Evolutionary conservation across 2,797 vertebrate species (phyloP), one percentile per base, ranked within the genome.

Genomic region (Brotula barbata): DNA sequence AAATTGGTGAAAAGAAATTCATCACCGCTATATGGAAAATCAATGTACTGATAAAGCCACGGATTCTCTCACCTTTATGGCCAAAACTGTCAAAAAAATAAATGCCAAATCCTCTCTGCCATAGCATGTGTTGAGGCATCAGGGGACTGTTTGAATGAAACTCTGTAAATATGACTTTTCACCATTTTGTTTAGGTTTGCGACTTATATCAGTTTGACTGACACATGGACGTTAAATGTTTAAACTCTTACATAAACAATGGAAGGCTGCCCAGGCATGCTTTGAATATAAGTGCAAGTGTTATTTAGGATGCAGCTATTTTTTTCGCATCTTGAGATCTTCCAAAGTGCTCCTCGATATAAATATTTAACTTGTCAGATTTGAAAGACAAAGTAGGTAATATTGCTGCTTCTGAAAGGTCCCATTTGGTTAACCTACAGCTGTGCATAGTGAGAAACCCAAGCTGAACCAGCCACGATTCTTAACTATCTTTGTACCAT

Each of bases 371-470:
- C 15, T 39, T 13, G 25, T 17, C 10, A 21, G 2, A 15, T 53
- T 23, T 45, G 17, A 43, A 6, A 14, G 17, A 28, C 21, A 55
- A 49, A 40, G 16, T 8, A 44, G 16, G 1, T 58, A 55, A 59
- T 22, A 17, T 52, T 20, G 16, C n/a, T 37, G 20, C 42, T 28
- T 10, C n/a, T 56, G 1, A 42, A 6, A 54, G 16, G 14, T 45
- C 20, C 13, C 5, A 55, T 43, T 36, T 28, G 16, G 45, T 50
- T 21, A 58, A 43, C n/a, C 36, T 20, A 20, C 37, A 47, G 31
- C 17, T 13, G 46, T 43, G 23, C 13, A 54, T 42, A 10, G 25
- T 28, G 6, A n/a, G 20, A 43, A 10, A 16, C 15, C 25, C 13
- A 21, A 13, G 8, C 2, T 20, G 16, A 8, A 9, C 7, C 3